Conservation (phyloP, 2,888 invertebrate genomes). For the Cryptops parisi region DNA sequence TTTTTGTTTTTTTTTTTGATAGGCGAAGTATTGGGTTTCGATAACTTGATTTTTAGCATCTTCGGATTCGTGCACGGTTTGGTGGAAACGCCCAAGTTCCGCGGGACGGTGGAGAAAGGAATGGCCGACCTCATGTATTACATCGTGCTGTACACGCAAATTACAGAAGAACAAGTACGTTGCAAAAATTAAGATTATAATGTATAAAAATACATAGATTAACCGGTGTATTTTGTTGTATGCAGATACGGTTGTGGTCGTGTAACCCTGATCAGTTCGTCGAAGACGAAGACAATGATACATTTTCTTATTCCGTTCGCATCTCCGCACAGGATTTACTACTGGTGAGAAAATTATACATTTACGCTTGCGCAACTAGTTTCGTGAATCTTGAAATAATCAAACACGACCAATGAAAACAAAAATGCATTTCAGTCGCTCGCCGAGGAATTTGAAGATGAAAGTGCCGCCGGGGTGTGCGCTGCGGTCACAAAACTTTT, state of each 20-base stretch:
- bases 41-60: conserved; percentile 47
- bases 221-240: conserved; percentile 5
- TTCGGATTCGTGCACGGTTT: conserved; percentile 51
- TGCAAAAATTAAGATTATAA: no score
- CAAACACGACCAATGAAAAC: conserved; percentile 19
- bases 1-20: conserved; percentile 22
- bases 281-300: conserved; percentile 50
- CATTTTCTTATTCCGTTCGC: conserved; percentile 46
- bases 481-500: conserved; percentile 45
- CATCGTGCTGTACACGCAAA: conserved; percentile 51
- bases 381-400: no score
- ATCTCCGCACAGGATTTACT: conserved; percentile 50
- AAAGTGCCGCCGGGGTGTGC: conserved; percentile 41
- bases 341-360: conserved; percentile 34
- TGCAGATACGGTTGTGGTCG: conserved; percentile 43
- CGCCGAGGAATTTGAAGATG: conserved; percentile 39
- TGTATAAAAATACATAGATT: not conserved
- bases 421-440: no score
- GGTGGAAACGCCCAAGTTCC: conserved; percentile 42
- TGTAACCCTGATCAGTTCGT: conserved; percentile 50
- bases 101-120: conserved; percentile 42
- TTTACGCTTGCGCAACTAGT: no score
- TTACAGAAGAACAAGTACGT: conserved; percentile 50
- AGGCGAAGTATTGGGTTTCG: conserved; percentile 49
- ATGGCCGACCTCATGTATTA: conserved; percentile 49